phyloP scores from a whole-genome alignment of 2,888 invertebrate species.

The Brenthis ino region DNA sequence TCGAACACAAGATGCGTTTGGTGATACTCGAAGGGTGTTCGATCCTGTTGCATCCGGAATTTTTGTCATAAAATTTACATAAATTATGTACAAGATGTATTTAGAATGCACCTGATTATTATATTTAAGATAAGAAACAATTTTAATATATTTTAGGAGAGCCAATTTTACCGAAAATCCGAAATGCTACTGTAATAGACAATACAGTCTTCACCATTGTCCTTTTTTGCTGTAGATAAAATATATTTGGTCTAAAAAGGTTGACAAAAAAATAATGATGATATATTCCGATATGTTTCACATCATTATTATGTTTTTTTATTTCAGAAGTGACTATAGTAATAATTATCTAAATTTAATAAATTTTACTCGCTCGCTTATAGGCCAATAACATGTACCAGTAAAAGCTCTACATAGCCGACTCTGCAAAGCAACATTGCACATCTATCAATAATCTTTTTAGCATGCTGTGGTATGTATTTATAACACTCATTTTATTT shows the following conservation, averaged over 20 bases:
- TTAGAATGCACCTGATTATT: too few species aligned
- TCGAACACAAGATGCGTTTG: slow-evolving; percentile 1
- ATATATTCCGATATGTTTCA: neutral
- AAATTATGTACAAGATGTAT: slow-evolving; percentile 2
- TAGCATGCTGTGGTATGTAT: slow-evolving; percentile 49
- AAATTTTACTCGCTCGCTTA: slow-evolving; percentile 37
- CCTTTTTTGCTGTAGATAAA: too few species aligned
- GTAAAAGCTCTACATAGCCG: slow-evolving; percentile 61
- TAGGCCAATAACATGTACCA: slow-evolving; percentile 51
- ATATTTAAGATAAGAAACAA: too few species aligned
- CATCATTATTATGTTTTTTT: neutral
- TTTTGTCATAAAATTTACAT: slow-evolving; percentile 15
- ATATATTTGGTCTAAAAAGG: too few species aligned
- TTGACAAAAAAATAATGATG: too few species aligned
- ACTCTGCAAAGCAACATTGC: slow-evolving; percentile 67
- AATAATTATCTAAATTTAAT: neutral
- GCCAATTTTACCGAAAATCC: too few species aligned
- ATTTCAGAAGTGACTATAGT: neutral
- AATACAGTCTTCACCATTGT: too few species aligned
- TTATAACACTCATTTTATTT: slow-evolving; percentile 17
- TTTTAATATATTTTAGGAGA: too few species aligned
- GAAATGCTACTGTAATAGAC: too few species aligned
- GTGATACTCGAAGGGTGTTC: slow-evolving; percentile 7
- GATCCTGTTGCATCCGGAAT: slow-evolving; percentile 10
- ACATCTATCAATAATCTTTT: slow-evolving; percentile 49